Evolutionary conservation across 1,140 invertebrate genomes (phyloP).

Genomic region (Thaumatotibia leucotreta): DNA sequence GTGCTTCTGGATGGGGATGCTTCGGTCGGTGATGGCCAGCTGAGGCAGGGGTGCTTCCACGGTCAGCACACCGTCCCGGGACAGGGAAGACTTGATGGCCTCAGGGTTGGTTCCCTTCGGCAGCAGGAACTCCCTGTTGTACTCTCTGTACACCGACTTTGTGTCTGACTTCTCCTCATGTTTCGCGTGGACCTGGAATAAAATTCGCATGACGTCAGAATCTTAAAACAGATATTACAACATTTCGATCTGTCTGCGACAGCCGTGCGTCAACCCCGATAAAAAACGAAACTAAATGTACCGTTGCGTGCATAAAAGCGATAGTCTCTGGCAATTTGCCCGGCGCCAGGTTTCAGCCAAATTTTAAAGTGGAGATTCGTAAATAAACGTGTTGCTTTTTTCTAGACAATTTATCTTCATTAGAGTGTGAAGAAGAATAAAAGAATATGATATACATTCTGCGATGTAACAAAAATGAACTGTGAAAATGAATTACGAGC

Average conservation of each 20-base stretch:
- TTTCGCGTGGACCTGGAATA: constrained; percentile 93
- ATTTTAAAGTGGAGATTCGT: constrained; percentile 26
- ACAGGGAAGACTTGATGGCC: constrained; percentile 92
- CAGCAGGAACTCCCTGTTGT: constrained; percentile 96
- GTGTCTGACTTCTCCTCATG: constrained; percentile 97
- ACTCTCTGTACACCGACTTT: constrained; percentile 96
- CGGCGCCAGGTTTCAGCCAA: constrained; percentile 22
- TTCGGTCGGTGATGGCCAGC: constrained; percentile 77
- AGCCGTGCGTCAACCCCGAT: constrained; percentile 27
- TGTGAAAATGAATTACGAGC: not conserved
- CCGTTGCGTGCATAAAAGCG: constrained; percentile 21
- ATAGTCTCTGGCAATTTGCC: constrained; percentile 40
- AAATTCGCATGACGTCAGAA: not conserved
- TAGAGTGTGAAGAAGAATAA: constrained; percentile 26
- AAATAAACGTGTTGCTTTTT: constrained; percentile 37
- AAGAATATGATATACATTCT: not conserved
- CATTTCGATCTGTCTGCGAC: not conserved
- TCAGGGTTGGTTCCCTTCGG: constrained; percentile 96
- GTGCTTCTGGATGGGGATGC: constrained; percentile 76
- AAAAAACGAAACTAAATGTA: constrained; percentile 23
- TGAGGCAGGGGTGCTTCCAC: constrained; percentile 95
- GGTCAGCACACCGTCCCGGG: constrained; percentile 94
- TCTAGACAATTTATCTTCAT: constrained; percentile 37
- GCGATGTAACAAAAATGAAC: not conserved
- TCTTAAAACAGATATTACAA: constrained; percentile 8